A percentile compares a stretch with the other conserved stretches of the same genome.
These are phyloP conservation scores for Halesus radiatus DNA, from an alignment of 1,140 invertebrate species.

Conservation along the genomic window DNA sequence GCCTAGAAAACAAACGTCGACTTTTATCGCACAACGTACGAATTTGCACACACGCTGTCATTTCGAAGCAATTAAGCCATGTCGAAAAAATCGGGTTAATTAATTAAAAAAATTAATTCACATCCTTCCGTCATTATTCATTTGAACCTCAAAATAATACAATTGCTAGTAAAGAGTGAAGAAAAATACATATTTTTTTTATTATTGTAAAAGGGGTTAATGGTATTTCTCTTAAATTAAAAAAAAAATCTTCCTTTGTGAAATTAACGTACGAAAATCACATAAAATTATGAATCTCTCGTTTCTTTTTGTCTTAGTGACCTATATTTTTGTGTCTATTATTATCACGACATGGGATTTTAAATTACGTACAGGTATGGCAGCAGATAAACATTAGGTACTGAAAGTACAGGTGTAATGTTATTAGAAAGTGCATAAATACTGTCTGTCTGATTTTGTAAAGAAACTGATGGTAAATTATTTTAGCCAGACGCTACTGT, in stretches of 20 bases:
- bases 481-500: too few species aligned
- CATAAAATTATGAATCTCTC: not conserved
- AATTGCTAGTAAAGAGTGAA: not conserved
- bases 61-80: constrained; percentile 1
- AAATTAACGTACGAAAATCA: not conserved
- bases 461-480: too few species aligned
- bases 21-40: not conserved
- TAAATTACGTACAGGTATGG: too few species aligned
- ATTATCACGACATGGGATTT: not conserved
- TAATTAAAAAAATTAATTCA: not conserved
- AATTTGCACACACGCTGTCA: constrained; percentile 14
- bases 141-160: not conserved
- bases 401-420: too few species aligned
- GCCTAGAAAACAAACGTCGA: not conserved
- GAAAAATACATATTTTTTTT: not conserved
- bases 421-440: too few species aligned
- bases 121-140: not conserved
- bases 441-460: too few species aligned
- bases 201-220: not conserved
- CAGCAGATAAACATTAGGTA: too few species aligned
- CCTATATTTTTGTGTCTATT: not conserved
- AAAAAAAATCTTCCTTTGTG: not conserved
- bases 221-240: not conserved
- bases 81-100: not conserved
- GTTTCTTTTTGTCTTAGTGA: too few species aligned